A percentile compares a stretch with the other conserved stretches of the same genome.
phyloP scores from a whole-genome alignment of 2,797 vertebrate genomes.

The Lutjanus campechanus region DNA sequence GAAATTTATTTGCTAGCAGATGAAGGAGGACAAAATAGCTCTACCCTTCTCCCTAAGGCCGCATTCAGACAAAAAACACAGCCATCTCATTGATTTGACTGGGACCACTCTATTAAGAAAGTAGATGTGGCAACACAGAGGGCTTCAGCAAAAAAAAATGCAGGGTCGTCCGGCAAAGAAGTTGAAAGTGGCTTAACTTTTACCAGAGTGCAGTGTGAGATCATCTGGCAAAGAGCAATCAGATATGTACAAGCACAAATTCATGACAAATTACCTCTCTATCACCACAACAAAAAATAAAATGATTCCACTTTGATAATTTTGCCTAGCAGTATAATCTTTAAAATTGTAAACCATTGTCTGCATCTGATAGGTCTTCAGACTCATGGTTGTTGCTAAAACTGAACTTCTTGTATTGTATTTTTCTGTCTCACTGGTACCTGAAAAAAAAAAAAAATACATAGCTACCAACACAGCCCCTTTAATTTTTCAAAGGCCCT shows the following conservation, averaged over 20 bases:
- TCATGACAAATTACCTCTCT: background rate
- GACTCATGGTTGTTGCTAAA: background rate
- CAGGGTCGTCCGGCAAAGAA: background rate
- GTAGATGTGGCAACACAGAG: background rate
- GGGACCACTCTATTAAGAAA: background rate
- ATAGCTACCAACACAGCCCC: background rate
- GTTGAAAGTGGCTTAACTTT: too few species aligned
- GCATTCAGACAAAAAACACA: background rate
- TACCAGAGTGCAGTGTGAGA: too few species aligned
- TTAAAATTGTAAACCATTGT: background rate
- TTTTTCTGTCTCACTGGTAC: background rate
- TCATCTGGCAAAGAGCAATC: background rate
- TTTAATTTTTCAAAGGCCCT: background rate
- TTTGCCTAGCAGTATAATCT: background rate
- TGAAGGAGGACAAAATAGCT: background rate
- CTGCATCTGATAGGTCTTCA: background rate
- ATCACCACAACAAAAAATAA: background rate
- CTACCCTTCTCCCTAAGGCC: background rate
- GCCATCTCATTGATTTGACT: background rate
- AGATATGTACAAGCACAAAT: background rate
- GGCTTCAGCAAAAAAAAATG: background rate
- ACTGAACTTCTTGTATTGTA: background rate
- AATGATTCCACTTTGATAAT: background rate
- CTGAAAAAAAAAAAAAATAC: constrained; percentile 1
- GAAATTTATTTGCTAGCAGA: background rate